phyloP scores from a whole-genome alignment of 2,888 invertebrate species.

The Stictocephala bisonia region DNA sequence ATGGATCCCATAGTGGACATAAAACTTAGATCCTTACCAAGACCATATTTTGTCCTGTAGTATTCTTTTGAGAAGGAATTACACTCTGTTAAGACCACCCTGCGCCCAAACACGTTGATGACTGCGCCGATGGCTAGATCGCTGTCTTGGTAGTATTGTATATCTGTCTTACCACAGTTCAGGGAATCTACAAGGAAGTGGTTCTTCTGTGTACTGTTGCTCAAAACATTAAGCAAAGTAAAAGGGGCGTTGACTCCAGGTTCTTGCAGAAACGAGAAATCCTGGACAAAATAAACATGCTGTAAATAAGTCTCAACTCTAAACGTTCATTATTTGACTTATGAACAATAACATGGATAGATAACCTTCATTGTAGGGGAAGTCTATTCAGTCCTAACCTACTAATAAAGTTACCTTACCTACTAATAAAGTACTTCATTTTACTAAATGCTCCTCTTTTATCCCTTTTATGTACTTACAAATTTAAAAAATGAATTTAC shows the following conservation, averaged over 20 bases:
- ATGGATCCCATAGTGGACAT: too few species aligned
- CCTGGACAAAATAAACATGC: not conserved
- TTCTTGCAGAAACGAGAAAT: conserved; percentile 61
- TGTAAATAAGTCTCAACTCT: too few species aligned
- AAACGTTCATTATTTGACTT: too few species aligned
- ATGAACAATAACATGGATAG: too few species aligned
- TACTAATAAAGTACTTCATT: too few species aligned
- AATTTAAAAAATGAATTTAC: too few species aligned
- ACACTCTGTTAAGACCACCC: conserved; percentile 83
- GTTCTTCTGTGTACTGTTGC: conserved; percentile 64
- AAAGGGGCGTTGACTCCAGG: conserved; percentile 68
- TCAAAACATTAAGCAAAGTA: conserved; percentile 74
- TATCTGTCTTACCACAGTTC: conserved; percentile 64
- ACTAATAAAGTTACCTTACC: too few species aligned
- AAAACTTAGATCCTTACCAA: conserved; percentile 68
- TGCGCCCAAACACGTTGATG: conserved; percentile 84
- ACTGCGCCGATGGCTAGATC: conserved; percentile 87
- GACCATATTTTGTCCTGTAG: conserved; percentile 77
- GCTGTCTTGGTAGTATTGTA: conserved; percentile 68
- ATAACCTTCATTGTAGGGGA: too few species aligned
- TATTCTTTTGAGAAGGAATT: conserved; percentile 89
- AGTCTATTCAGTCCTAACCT: too few species aligned
- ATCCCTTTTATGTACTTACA: too few species aligned
- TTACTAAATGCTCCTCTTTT: too few species aligned
- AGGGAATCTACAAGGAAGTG: conserved; percentile 72